These are phyloP conservation scores for Hormaphis cornu DNA, from an alignment of 1,140 invertebrate species.

Conservation along the genomic window DNA sequence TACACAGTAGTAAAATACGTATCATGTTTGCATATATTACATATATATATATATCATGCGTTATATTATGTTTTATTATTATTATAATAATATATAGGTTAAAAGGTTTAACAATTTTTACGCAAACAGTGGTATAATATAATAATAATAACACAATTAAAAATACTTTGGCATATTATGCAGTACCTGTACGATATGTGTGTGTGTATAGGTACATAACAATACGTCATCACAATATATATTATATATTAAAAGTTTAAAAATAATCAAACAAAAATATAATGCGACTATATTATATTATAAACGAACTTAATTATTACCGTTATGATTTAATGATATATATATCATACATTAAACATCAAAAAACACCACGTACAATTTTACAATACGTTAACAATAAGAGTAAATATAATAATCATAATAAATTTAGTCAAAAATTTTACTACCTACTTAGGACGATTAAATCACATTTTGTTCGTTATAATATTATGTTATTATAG, in stretches of 20 bases:
- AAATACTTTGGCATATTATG: neutral
- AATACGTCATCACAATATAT: too few species aligned
- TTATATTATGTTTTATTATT: too few species aligned
- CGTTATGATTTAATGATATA: slow-evolving; percentile 2
- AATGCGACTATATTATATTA: too few species aligned
- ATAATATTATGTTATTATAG: neutral
- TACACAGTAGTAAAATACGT: neutral
- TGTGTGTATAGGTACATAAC: too few species aligned
- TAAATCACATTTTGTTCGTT: slow-evolving; percentile 19
- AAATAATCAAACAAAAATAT: slow-evolving; percentile 24
- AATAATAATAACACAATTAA: too few species aligned
- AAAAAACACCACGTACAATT: slow-evolving; percentile 22
- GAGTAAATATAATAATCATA: too few species aligned
- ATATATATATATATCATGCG: too few species aligned
- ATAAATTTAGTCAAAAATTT: slow-evolving; percentile 31
- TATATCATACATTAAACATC: neutral
- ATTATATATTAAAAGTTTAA: slow-evolving; percentile 28
- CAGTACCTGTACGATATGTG: too few species aligned
- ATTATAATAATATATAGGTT: too few species aligned
- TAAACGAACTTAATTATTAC: slow-evolving; percentile 21
- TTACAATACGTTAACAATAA: slow-evolving; percentile 18
- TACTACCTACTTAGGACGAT: slow-evolving; percentile 23
- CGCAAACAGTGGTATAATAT: too few species aligned
- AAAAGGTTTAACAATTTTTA: too few species aligned
- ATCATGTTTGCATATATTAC: neutral